Conservation (phyloP, 2,113 vertebrate species). For the Pelvicachromis taeniatus region DNA sequence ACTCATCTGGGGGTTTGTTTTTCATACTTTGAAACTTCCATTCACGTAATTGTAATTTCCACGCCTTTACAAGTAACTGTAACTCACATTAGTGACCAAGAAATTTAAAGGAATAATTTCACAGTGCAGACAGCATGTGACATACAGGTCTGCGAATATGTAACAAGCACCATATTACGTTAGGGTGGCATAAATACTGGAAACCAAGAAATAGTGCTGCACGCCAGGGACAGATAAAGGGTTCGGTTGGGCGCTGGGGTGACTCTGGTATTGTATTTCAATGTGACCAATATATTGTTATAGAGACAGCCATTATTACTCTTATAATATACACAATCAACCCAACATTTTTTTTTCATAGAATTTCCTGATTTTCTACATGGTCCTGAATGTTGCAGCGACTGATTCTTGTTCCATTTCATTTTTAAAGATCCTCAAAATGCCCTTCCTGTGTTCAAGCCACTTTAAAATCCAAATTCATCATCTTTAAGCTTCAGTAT, state of each 20-base stretch:
- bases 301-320: neutral
- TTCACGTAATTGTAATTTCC: neutral
- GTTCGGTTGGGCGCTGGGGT: neutral
- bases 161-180: neutral
- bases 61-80: neutral
- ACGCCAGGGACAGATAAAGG: neutral
- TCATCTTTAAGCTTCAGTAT: neutral
- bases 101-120: neutral
- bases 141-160: neutral
- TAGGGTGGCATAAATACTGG: neutral
- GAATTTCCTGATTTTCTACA: neutral
- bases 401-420: neutral
- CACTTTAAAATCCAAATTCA: neutral
- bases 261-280: neutral
- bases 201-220: neutral
- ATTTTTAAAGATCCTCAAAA: neutral
- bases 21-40: constrained; percentile 1
- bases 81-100: neutral
- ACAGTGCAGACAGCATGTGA: neutral
- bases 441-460: neutral
- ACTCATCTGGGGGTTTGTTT: neutral
- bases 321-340: neutral
- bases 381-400: neutral
- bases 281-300: neutral
- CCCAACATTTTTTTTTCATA: neutral